Conservation (phyloP, 2,113 vertebrate genomes). For the Spea bombifrons region DNA sequence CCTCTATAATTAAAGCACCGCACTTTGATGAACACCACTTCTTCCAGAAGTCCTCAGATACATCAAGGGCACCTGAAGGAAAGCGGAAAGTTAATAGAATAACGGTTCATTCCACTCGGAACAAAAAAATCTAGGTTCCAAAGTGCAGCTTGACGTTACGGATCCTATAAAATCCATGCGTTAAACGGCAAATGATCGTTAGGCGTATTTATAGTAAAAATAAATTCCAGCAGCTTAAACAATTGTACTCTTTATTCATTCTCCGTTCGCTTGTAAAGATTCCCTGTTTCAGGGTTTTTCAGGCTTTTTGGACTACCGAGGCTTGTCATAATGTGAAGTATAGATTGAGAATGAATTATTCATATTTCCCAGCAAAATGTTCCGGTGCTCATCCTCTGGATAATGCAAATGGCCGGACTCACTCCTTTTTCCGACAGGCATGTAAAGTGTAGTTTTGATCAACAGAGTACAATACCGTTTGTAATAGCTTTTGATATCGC, state of each 20-base stretch:
- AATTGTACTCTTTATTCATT: conserved; percentile 38
- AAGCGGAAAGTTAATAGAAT: conserved; percentile 13
- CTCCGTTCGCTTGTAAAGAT: conserved; percentile 33
- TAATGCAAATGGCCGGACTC: conserved; percentile 14
- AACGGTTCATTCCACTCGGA: background rate
- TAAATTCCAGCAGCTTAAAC: conserved; percentile 43
- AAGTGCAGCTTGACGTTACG: conserved; percentile 27
- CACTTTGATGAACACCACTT: no score
- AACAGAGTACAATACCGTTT: conserved; percentile 35
- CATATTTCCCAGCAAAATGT: conserved; percentile 29
- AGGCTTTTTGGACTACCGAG: conserved; percentile 40
- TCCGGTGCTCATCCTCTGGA: conserved; percentile 4
- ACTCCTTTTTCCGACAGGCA: background rate
- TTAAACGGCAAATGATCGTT: conserved; percentile 42
- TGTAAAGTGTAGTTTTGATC: conserved; percentile 30
- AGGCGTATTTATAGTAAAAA: conserved; percentile 45
- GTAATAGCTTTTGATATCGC: conserved; percentile 16
- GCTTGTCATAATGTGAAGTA: conserved; percentile 44
- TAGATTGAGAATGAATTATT: conserved; percentile 38
- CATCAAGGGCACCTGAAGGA: conserved; percentile 31
- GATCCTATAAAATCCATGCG: conserved; percentile 31
- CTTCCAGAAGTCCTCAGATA: no score
- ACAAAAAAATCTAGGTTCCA: background rate
- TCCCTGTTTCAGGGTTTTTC: conserved; percentile 41
- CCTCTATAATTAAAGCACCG: no score